These are phyloP conservation scores for Odontomyia ornata DNA, from an alignment of 2,888 invertebrate genomes.

Conservation along the genomic window DNA sequence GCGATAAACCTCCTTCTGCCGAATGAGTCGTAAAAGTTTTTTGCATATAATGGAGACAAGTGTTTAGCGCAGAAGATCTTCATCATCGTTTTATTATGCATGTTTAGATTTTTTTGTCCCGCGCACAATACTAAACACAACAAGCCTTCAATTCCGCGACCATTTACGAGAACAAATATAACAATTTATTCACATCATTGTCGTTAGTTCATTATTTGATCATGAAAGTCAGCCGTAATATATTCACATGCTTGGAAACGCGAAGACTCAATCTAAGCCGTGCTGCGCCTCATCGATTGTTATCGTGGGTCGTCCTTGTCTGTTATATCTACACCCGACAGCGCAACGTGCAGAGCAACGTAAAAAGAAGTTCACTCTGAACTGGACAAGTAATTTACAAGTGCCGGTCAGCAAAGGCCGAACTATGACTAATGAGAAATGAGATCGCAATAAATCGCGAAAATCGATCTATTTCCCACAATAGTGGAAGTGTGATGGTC, in stretches of 20 bases:
- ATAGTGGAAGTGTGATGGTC: slow-evolving; percentile 14
- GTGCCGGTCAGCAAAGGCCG: slow-evolving; percentile 4
- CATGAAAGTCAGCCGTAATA: background rate
- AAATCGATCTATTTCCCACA: background rate
- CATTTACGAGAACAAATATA: slow-evolving; percentile 5
- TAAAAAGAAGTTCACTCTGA: slow-evolving; percentile 23
- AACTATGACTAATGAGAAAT: slow-evolving; percentile 17
- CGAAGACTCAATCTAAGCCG: background rate
- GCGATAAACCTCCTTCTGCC: slow-evolving; percentile 1
- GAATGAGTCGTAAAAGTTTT: background rate
- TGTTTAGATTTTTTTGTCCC: background rate
- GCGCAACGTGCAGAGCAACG: background rate
- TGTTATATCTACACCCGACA: background rate
- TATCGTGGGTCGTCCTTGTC: slow-evolving; percentile 15
- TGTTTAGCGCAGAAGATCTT: background rate
- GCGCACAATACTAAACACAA: slow-evolving; percentile 15
- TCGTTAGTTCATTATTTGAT: background rate
- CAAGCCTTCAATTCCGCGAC: background rate
- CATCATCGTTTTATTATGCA: slow-evolving; percentile 3
- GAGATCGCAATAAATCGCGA: slow-evolving; percentile 4
- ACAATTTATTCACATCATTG: background rate
- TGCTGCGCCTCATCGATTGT: background rate
- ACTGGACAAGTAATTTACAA: background rate
- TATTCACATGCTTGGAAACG: background rate
- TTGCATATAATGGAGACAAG: background rate